Base-by-base conservation (phyloP, 2,113 vertebrate species). In the Nanorana parkeri region DNA sequence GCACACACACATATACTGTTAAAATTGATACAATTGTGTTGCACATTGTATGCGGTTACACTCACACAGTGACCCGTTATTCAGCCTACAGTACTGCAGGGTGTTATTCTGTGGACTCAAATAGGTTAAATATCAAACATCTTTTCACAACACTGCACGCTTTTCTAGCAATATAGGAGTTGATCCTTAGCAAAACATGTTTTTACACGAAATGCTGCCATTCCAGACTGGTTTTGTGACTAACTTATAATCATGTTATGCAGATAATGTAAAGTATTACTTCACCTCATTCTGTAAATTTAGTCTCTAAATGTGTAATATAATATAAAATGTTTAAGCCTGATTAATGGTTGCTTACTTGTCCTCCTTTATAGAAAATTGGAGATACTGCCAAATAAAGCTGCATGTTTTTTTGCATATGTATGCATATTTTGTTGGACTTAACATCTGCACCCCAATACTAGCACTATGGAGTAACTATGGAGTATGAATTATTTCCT, bases 301-400 rank as follows among this genome's bases (percentile, higher is more conserved):
- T 74, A 87, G 86, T 91, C 93, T 91, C 84, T 87, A 89, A 88
- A 94, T 88, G 86, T 97, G 95, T 97, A 96, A 96, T 94, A 97
- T 96, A 96, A 87, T 88, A 93, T 93, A 94, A 92, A 94, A 93
- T 96, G 96, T 95, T 94, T 94, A 95, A 94, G 93, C 92, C 92
- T 93, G 93, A 94, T 94, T 92, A 88, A 93, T 91, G 90, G 91
- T 65, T 85, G 91, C 94, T 92, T 92, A 93, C 91, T 90, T 61
- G 47, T 52, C 64, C 61, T 52, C 29, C 29, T 32, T 32, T 32
- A 32, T 32, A 32, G 29, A 32, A 32, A 32, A 32, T 87, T 88
- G 88, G 88, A 90, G 91, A 89, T 86, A 90, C 89, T 90, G 90
- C 85, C 91, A 90, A 88, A 77, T 89, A 82, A 82, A 82, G 80